Evolutionary conservation across 2,113 vertebrate species (phyloP), one percentile per base, ranked within the genome.

Genomic region (Gadus macrocephalus): DNA sequence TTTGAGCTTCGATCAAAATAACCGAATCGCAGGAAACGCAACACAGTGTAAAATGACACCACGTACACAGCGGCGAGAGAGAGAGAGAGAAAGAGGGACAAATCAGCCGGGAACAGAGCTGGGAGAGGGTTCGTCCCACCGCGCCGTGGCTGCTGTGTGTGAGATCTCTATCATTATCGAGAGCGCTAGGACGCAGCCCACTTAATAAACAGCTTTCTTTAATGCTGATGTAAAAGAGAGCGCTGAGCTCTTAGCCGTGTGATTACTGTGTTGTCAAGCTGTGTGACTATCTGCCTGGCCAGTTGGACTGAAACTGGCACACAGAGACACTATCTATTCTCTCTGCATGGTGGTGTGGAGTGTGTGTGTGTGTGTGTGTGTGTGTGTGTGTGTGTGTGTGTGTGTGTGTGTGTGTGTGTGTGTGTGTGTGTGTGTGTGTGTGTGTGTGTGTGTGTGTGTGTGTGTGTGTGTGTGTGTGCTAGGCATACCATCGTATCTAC

Each of bases 351-450:
- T 15, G 42, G 14, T 15, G 19, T 15, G 1, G n/a, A n/a, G 55
- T 17, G 38, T n/a, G 20, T 15, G 22, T 1, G 12, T 15, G 1
- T 3, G 22, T 3, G 58, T 3, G 58, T 3, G 58, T 6, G 58
- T 6, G 58, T 6, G 58, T 59, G 58, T 59, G 58, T 59, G 58
- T 6, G 58, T 59, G 58, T 59, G 58, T 59, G 58, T 61, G 3
- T 62, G 19, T 69, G 58, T 59, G 58, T 67, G 55, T 77, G 56
- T 67, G 64, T 63, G 20, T 58, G 20, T 15, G 15, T 68, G 53
- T 31, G 58, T 59, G 58, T 61, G 3, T 62, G 19, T 69, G 58
- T 59, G 58, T 67, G 55, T 77, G 56, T 67, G 64, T 63, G 20
- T 58, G 20, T 15, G 15, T 68, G 53, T 31, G 55, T 55, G 71